Evolutionary conservation across 2,888 invertebrate genomes (phyloP).

Genomic region (Callosobruchus maculatus): DNA sequence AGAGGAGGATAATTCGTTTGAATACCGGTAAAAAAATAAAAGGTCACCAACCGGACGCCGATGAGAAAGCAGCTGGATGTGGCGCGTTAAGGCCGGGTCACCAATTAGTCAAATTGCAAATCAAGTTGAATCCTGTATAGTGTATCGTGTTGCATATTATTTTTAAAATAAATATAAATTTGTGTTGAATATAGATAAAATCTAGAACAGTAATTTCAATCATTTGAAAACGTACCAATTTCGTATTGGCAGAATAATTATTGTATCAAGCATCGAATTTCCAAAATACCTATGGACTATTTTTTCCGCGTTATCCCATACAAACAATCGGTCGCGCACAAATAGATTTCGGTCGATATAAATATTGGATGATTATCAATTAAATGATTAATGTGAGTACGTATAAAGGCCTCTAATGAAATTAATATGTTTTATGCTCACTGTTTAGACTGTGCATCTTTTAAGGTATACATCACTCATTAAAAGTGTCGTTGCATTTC

Average conservation of each 20-base stretch:
- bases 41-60: too few species aligned
- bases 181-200: neutral
- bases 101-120: too few species aligned
- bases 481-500: too few species aligned
- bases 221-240: neutral
- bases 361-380: neutral
- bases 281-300: neutral
- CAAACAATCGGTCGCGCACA: neutral
- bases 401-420: neutral
- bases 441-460: too few species aligned
- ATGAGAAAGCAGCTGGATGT: too few species aligned
- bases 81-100: too few species aligned
- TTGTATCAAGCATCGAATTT: neutral
- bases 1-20: too few species aligned
- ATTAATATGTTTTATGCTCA: neutral
- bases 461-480: too few species aligned
- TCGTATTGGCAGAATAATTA: neutral
- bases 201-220: neutral
- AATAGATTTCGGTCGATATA: neutral
- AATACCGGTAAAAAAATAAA: too few species aligned
- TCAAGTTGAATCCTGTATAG: too few species aligned
- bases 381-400: neutral
- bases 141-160: too few species aligned
- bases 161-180: too few species aligned
- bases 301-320: neutral